Percentiles rank a stretch among this genome's conserved stretches.
phyloP scores from a whole-genome alignment of 1,140 invertebrate species.

The Galleria mellonella region DNA sequence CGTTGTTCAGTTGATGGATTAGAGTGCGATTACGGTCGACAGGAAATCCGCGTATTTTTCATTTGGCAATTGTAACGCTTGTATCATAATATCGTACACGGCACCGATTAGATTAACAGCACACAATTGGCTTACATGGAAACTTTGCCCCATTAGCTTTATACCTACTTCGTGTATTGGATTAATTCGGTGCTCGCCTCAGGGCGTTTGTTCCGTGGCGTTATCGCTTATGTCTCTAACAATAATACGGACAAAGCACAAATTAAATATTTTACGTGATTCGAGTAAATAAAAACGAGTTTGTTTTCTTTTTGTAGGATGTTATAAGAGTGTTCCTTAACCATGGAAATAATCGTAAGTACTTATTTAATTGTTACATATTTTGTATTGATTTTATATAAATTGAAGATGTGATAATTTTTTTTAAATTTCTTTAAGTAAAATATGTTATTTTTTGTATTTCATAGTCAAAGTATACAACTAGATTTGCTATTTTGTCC shows the following conservation, averaged over 20 bases:
- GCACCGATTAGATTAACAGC: conserved; percentile 57
- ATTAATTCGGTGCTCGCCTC: conserved; percentile 46
- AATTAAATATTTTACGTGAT: conserved; percentile 28
- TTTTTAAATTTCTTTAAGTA: no score
- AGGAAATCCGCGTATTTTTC: conserved; percentile 63
- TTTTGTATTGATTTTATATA: no score
- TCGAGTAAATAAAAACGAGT: conserved; percentile 8
- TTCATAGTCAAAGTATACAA: no score
- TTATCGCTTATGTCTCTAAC: conserved; percentile 43
- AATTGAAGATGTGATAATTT: no score
- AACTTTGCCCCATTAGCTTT: conserved; percentile 48
- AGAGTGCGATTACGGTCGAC: conserved; percentile 51
- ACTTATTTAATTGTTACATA: no score
- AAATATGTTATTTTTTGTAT: no score
- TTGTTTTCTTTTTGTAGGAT: neutral
- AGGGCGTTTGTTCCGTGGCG: conserved; percentile 38
- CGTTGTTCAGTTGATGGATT: conserved; percentile 56
- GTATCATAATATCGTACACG: conserved; percentile 59
- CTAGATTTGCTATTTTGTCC: no score
- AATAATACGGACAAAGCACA: conserved; percentile 25
- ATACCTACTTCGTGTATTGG: conserved; percentile 41
- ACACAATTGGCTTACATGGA: conserved; percentile 61
- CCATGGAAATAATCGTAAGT: no score
- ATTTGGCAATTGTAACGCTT: conserved; percentile 55
- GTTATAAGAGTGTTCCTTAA: no score